A percentile compares a stretch with the other conserved stretches of the same genome.
These are phyloP conservation scores for Drosophila mojavensis DNA, from an alignment of 1,140 invertebrate genomes.

Conservation along the genomic window DNA sequence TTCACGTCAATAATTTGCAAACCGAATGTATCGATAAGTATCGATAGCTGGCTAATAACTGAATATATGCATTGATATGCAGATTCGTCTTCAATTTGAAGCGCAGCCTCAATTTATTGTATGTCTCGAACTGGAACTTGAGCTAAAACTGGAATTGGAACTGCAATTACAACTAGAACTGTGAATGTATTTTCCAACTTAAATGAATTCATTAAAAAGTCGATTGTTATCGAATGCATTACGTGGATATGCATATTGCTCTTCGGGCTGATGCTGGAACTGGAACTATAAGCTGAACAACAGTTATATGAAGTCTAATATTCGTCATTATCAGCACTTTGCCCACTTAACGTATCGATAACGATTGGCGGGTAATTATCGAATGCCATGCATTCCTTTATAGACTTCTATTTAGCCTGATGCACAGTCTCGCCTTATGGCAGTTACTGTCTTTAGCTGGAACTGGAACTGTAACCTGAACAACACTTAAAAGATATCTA, in stretches of 20 bases:
- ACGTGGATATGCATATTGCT: too few species aligned
- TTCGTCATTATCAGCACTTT: too few species aligned
- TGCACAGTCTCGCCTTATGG: slow-evolving; percentile 32
- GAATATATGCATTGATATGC: neutral
- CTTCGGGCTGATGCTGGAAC: too few species aligned
- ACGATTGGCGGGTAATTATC: neutral
- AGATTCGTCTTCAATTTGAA: slow-evolving; percentile 1
- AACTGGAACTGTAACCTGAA: neutral
- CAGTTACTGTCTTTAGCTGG: slow-evolving; percentile 11
- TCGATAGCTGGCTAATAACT: neutral
- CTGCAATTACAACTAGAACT: too few species aligned
- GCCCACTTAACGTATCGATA: neutral
- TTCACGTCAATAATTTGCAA: neutral
- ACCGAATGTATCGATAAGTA: neutral
- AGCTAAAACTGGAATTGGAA: too few species aligned
- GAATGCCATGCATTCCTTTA: neutral
- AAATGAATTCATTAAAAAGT: too few species aligned
- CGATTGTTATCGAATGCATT: too few species aligned
- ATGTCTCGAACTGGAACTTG: slow-evolving; percentile 19
- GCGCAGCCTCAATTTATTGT: slow-evolving; percentile 29
- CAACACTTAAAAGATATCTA: neutral
- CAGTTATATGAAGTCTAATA: neutral
- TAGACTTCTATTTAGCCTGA: too few species aligned
- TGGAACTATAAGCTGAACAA: neutral
- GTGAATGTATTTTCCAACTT: too few species aligned